These are phyloP conservation scores for Busseola fusca DNA, from an alignment of 2,888 invertebrate species.

Conservation along the genomic window DNA sequence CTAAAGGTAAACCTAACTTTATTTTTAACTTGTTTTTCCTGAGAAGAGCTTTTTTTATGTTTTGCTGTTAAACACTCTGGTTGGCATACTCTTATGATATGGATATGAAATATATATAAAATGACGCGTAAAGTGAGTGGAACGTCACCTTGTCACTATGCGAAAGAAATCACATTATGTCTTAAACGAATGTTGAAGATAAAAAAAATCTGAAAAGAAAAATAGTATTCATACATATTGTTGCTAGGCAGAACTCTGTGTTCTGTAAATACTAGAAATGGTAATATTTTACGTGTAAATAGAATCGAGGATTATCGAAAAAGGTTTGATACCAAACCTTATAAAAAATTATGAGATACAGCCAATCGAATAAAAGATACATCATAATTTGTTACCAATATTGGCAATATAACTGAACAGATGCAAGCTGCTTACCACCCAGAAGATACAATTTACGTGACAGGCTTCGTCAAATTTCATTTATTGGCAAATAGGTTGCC, in stretches of 20 bases:
- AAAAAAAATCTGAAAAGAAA: neutral
- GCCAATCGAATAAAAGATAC: neutral
- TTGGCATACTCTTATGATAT: neutral
- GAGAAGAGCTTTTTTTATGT: neutral
- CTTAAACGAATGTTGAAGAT: neutral
- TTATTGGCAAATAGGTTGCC: conserved; percentile 18
- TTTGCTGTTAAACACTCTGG: neutral
- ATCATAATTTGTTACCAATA: neutral
- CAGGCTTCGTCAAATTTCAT: conserved; percentile 1
- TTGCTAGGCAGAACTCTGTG: neutral
- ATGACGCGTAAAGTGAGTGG: conserved; percentile 6
- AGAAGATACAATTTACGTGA: conserved; percentile 13
- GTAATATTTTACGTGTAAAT: neutral
- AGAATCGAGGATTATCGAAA: neutral
- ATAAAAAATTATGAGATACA: neutral
- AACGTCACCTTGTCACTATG: conserved; percentile 6
- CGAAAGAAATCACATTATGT: neutral
- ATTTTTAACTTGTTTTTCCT: conserved; percentile 16
- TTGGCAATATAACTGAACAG: neutral
- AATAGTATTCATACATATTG: neutral
- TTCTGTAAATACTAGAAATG: neutral
- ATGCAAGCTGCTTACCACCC: neutral
- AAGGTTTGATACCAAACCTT: neutral
- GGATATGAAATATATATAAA: conserved; percentile 6
- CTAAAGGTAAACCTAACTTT: conserved; percentile 6